phyloP scores from a whole-genome alignment of 2,888 invertebrate genomes.

The Melieria omissa region DNA sequence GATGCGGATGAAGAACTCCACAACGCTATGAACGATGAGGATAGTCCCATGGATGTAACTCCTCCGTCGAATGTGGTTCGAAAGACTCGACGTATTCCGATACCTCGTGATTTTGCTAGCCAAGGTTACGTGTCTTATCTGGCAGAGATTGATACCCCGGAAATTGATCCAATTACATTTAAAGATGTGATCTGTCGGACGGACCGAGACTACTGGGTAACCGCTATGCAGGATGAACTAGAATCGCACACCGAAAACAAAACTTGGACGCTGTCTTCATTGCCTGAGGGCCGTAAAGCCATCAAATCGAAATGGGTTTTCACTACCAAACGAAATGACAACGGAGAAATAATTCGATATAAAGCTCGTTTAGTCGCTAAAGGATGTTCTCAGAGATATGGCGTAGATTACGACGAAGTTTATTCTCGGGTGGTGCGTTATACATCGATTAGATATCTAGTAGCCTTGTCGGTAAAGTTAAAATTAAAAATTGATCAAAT shows the following conservation, averaged over 20 bases:
- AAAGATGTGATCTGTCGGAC: neutral
- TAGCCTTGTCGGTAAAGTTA: conserved; percentile 44
- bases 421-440: conserved; percentile 27
- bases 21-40: too few relatives aligned
- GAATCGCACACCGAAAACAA: conserved; percentile 6
- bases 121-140: conserved; percentile 19
- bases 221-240: conserved; percentile 19
- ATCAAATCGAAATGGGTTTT: conserved; percentile 35
- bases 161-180: conserved; percentile 14
- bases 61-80: neutral
- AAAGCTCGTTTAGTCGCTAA: conserved; percentile 23
- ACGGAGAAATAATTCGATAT: conserved; percentile 21
- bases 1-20: too few relatives aligned
- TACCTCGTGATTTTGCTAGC: conserved; percentile 20
- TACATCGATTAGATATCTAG: conserved; percentile 25
- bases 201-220: neutral
- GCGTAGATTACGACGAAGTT: conserved; percentile 15
- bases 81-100: neutral
- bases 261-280: conserved; percentile 8
- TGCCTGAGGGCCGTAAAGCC: conserved; percentile 18
- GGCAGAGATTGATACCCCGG: neutral
- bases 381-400: conserved; percentile 24
- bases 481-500: conserved; percentile 42
- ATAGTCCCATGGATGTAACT: too few relatives aligned
- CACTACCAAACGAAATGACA: conserved; percentile 20